These are phyloP conservation scores for Onychomys arenicola DNA, from an alignment of 2,797 vertebrate genomes.

Conservation along the genomic window DNA sequence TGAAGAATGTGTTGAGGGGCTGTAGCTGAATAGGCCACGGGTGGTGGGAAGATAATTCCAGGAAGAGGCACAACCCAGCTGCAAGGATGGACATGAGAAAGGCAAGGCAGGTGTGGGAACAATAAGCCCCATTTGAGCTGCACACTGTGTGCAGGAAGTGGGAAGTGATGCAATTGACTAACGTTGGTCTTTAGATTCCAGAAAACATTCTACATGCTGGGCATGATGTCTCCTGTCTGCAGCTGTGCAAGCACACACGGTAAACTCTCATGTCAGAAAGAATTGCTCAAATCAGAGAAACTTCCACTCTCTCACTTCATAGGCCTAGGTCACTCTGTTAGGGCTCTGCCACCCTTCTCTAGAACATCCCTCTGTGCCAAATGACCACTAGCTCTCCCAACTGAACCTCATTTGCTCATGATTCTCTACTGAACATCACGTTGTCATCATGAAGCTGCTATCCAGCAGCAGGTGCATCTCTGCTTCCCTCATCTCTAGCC, in stretches of 20 bases:
- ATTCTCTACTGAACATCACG: not conserved
- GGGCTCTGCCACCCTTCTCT: not conserved
- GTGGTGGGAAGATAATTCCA: not conserved
- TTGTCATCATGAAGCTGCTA: too few species aligned
- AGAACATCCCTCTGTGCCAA: not conserved
- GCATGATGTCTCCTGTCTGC: not conserved
- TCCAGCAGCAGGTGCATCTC: too few species aligned
- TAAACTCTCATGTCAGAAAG: not conserved
- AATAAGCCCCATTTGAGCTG: not conserved
- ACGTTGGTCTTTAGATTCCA: not conserved
- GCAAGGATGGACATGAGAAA: not conserved
- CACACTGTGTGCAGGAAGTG: not conserved
- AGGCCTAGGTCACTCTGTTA: not conserved
- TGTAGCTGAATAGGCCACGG: not conserved
- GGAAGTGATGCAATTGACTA: not conserved
- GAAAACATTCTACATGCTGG: not conserved
- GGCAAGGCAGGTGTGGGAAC: not conserved
- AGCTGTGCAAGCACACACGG: not conserved
- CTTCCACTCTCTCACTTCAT: not conserved
- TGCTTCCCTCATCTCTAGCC: not conserved
- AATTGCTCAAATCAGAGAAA: not conserved
- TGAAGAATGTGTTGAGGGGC: not conserved
- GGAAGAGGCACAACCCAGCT: not conserved
- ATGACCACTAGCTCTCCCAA: not conserved
- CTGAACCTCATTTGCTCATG: rapidly evolving